Evolutionary conservation across 2,797 vertebrate genomes (phyloP).

Genomic region (Sciaenops ocellatus): DNA sequence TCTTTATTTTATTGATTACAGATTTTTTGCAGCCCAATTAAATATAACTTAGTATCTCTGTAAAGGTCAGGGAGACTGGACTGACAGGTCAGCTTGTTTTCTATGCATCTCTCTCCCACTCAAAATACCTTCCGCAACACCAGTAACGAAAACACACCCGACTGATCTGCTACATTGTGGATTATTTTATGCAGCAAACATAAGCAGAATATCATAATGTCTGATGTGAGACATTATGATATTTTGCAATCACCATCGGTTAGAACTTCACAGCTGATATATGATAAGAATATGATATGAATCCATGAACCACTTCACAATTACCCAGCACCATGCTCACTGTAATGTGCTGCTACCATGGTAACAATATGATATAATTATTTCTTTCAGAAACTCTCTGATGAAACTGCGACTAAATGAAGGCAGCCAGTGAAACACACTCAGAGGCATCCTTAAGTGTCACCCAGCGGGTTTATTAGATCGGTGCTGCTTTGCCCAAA

Average conservation of each 20-base stretch:
- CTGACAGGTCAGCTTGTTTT: constrained; percentile 1
- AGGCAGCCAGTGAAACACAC: not conserved
- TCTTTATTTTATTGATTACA: not conserved
- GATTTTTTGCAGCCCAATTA: not conserved
- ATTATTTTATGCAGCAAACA: not conserved
- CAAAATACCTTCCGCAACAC: not conserved
- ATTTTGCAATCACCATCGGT: too few species aligned
- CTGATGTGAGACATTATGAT: not conserved
- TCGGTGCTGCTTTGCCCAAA: not conserved
- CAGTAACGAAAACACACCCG: not conserved
- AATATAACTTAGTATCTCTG: not conserved
- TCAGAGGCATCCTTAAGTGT: constrained; percentile 16
- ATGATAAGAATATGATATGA: too few species aligned
- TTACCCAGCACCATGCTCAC: not conserved
- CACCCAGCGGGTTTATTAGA: constrained; percentile 16
- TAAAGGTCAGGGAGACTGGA: not conserved
- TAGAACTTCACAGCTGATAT: too few species aligned
- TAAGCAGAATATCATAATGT: not conserved
- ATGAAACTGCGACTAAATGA: constrained; percentile 19
- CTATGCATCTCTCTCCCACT: not conserved
- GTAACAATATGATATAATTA: constrained; percentile 18
- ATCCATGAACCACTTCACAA: not conserved
- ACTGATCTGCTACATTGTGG: too few species aligned
- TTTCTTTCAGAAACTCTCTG: constrained; percentile 6
- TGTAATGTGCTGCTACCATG: constrained; percentile 10